Conservation (phyloP, 2,888 invertebrate species). For the Fabriciana adippe region DNA sequence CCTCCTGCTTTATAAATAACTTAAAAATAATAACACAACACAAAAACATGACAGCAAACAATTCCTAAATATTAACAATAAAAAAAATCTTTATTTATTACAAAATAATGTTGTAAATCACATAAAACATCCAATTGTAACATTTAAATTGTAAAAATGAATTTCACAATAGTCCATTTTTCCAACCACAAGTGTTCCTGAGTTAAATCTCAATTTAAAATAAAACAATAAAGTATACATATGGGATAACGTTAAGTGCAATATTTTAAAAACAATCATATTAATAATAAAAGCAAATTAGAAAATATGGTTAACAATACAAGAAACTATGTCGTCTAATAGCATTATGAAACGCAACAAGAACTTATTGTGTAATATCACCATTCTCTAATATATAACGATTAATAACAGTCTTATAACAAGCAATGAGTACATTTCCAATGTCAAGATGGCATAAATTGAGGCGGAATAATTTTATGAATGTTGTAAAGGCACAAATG, state of each 20-base stretch:
- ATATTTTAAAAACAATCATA: too few species aligned
- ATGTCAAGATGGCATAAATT: not conserved
- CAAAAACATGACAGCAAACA: constrained; percentile 37
- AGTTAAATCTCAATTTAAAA: too few species aligned
- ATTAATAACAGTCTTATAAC: constrained; percentile 9
- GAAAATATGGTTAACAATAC: not conserved
- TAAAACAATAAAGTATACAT: too few species aligned
- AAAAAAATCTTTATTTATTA: not conserved
- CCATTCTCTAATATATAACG: constrained; percentile 1
- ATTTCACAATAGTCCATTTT: too few species aligned
- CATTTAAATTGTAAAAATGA: too few species aligned
- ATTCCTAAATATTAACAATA: not conserved
- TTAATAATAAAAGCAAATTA: too few species aligned
- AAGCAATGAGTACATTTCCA: constrained; percentile 6
- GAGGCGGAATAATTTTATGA: not conserved
- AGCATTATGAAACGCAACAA: not conserved
- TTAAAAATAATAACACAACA: constrained; percentile 15
- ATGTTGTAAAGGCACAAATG: not conserved
- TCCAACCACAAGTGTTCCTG: too few species aligned
- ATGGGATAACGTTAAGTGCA: too few species aligned
- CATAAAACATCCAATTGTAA: too few species aligned
- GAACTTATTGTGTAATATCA: constrained; percentile 6
- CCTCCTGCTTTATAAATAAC: constrained; percentile 11
- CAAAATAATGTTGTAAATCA: not conserved
- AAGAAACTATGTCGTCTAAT: not conserved